Conservation (phyloP, 2,113 vertebrate genomes). For the Poeciliopsis prolifica region DNA sequence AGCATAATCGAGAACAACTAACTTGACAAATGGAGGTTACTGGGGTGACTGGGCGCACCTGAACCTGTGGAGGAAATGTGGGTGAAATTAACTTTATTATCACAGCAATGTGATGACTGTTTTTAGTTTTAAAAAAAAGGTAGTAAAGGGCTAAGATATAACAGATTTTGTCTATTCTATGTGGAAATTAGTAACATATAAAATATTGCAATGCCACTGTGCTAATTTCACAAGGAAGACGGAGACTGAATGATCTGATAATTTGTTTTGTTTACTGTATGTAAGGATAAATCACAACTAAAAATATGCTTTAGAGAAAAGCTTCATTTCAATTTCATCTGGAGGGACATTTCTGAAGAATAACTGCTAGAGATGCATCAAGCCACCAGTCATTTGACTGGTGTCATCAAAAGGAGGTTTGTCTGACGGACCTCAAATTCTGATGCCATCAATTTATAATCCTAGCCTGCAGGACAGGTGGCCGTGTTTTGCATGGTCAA, state of each 20-base stretch:
- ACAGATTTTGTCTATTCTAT: slow-evolving; percentile 40
- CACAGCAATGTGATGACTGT: slow-evolving; percentile 83
- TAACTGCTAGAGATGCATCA: neutral
- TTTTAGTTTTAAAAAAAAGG: slow-evolving; percentile 47
- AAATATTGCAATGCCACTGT: slow-evolving; percentile 17
- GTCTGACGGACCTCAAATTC: too few species aligned
- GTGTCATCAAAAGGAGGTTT: too few species aligned
- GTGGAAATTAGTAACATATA: slow-evolving; percentile 74
- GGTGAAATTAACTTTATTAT: slow-evolving; percentile 84
- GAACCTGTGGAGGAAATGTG: slow-evolving; percentile 95
- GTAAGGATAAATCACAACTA: neutral
- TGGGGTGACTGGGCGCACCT: slow-evolving; percentile 90
- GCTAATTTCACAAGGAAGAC: neutral
- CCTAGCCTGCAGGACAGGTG: too few species aligned
- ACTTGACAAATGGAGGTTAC: slow-evolving; percentile 98
- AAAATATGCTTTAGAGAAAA: neutral
- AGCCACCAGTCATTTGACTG: too few species aligned
- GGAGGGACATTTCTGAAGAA: neutral
- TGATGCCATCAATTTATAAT: too few species aligned
- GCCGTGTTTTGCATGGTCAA: too few species aligned
- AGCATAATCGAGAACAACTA: slow-evolving; percentile 93
- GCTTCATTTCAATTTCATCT: neutral
- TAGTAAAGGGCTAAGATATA: slow-evolving; percentile 44
- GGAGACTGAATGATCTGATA: neutral
- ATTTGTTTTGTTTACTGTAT: neutral